phyloP scores from a whole-genome alignment of 2,888 invertebrate species.

The Drosophila phalerata region DNA sequence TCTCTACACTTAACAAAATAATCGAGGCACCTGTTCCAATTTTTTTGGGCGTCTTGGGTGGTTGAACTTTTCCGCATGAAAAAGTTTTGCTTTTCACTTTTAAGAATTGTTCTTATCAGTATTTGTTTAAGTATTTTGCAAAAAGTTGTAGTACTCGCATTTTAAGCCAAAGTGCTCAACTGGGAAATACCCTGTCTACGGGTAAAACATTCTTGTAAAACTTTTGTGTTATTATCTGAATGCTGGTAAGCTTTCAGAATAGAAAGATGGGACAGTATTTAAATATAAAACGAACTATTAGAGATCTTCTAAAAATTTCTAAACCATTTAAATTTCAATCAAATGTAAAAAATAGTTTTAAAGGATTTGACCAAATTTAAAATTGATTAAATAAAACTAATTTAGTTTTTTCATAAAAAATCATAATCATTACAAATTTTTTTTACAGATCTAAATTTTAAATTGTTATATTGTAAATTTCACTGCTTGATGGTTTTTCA shows the following conservation, averaged over 20 bases:
- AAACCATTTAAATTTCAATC: too few relatives aligned
- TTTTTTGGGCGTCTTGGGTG: conserved; percentile 1
- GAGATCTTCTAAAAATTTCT: too few relatives aligned
- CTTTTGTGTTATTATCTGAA: neutral
- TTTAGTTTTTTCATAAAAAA: too few relatives aligned
- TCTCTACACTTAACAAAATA: conserved; percentile 25
- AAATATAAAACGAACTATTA: too few relatives aligned
- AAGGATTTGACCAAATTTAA: too few relatives aligned
- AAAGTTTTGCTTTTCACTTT: conserved; percentile 20
- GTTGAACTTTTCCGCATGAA: conserved; percentile 23
- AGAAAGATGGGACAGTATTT: neutral
- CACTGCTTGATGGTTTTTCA: too few relatives aligned
- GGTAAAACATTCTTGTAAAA: neutral
- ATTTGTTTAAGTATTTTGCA: conserved; percentile 5
- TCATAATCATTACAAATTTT: too few relatives aligned
- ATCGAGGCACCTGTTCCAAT: conserved; percentile 8
- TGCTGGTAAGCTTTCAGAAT: neutral
- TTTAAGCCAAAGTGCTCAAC: neutral
- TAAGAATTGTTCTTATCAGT: conserved; percentile 13
- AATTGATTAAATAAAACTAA: too few relatives aligned
- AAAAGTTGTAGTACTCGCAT: neutral
- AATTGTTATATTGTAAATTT: too few relatives aligned
- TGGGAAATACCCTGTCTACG: neutral
- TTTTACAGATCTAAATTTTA: too few relatives aligned
- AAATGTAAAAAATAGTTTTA: too few relatives aligned